phyloP scores from a whole-genome alignment of 2,888 invertebrate species.

The Eupithecia vulgata region DNA sequence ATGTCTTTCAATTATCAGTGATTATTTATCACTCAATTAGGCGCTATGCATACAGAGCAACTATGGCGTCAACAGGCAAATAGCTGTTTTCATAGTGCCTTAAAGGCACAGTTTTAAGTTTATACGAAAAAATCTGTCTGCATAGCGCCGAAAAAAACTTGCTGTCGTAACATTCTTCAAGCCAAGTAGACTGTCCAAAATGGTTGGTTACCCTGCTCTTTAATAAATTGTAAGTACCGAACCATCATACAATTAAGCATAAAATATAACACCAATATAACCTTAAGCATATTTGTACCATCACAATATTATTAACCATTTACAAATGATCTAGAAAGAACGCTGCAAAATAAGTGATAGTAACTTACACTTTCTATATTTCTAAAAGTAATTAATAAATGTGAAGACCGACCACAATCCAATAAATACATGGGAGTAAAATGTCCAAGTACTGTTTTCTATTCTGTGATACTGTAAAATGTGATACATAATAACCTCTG shows the following conservation, averaged over 20 bases:
- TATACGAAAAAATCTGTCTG: too few relatives aligned
- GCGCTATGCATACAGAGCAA: too few relatives aligned
- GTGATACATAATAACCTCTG: not conserved
- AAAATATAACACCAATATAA: not conserved
- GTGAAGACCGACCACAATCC: slow-evolving; percentile 41
- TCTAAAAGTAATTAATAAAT: slow-evolving; percentile 42
- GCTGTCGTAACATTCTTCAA: not conserved
- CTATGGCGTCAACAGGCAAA: too few relatives aligned
- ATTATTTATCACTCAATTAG: too few relatives aligned
- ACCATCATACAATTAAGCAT: slow-evolving; percentile 22
- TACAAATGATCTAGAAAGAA: slow-evolving; percentile 42
- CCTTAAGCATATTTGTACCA: slow-evolving; percentile 3
- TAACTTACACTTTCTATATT: slow-evolving; percentile 44
- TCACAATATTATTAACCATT: slow-evolving; percentile 25
- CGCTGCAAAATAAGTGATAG: slow-evolving; percentile 43
- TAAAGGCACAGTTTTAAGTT: too few relatives aligned
- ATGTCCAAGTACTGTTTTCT: not conserved
- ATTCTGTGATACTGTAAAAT: not conserved
- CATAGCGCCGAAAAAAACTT: not conserved
- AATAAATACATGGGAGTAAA: slow-evolving; percentile 22
- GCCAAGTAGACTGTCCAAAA: not conserved
- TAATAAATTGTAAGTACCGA: not conserved
- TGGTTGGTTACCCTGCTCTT: not conserved
- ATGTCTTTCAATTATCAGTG: not conserved
- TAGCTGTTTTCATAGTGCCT: too few relatives aligned